Conservation (phyloP, 2,888 invertebrate species). For the Ferdinandea cuprea region DNA sequence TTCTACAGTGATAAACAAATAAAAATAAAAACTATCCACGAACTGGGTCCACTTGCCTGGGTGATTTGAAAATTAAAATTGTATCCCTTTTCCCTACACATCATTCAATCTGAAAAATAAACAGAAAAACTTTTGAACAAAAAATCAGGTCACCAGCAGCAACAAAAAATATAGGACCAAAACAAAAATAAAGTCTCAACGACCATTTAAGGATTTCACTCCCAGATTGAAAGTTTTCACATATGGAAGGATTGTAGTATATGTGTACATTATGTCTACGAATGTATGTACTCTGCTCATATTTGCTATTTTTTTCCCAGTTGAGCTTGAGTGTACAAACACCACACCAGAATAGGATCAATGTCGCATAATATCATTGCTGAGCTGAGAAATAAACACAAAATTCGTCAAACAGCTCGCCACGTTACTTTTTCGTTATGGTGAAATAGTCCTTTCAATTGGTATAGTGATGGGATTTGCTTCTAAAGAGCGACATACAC, state of each 20-base stretch:
- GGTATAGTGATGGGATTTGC: conserved; percentile 59
- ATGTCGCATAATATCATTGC: conserved; percentile 67
- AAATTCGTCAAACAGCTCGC: conserved; percentile 37
- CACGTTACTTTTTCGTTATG: conserved; percentile 14
- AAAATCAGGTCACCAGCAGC: conserved; percentile 66
- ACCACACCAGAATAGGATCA: conserved; percentile 49
- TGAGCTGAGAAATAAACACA: conserved; percentile 59
- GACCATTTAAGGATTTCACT: conserved; percentile 58
- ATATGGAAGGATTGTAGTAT: not conserved
- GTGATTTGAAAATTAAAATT: conserved; percentile 48
- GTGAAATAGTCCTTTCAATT: conserved; percentile 48
- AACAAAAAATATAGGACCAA: conserved; percentile 7
- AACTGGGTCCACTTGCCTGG: conserved; percentile 20
- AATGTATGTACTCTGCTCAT: not conserved
- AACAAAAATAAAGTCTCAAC: conserved; percentile 21
- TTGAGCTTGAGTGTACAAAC: not conserved
- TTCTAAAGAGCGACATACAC: conserved; percentile 3
- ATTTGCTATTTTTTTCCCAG: not conserved
- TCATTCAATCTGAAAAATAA: conserved; percentile 36
- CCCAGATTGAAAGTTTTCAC: conserved; percentile 9
- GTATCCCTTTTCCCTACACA: not conserved
- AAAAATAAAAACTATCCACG: conserved; percentile 23
- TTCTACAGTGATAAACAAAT: conserved; percentile 17
- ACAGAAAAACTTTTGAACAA: conserved; percentile 24
- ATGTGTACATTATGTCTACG: too few relatives aligned